Evolutionary conservation across 2,797 vertebrate genomes (phyloP).

Genomic region (Florisuga fusca): DNA sequence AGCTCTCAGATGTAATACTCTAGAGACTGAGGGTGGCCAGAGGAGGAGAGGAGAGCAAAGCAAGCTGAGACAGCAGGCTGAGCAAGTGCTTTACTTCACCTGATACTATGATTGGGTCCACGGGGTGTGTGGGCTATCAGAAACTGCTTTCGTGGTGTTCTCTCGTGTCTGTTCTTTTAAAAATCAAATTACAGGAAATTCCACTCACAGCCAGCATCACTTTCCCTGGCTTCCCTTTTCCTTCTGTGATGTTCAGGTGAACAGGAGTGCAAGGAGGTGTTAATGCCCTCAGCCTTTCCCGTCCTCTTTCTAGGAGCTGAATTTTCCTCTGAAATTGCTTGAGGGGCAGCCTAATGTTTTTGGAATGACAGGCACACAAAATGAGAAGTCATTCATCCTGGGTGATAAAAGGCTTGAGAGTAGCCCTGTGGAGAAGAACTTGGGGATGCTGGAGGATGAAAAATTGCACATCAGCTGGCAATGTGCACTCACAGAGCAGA

Average conservation of each 20-base stretch:
- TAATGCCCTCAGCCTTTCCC: not conserved
- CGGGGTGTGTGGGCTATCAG: not conserved
- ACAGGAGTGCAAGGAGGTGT: not conserved
- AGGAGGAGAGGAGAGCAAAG: not conserved
- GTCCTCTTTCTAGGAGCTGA: not conserved
- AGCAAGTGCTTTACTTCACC: not conserved
- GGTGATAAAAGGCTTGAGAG: not conserved
- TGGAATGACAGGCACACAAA: not conserved
- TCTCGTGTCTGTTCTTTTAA: not conserved
- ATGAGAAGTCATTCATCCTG: not conserved
- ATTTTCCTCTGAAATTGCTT: not conserved
- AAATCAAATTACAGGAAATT: not conserved
- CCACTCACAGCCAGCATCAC: not conserved
- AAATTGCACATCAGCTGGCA: rapidly evolving
- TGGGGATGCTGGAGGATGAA: not conserved
- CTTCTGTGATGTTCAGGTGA: not conserved
- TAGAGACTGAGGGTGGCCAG: not conserved
- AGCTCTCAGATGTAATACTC: rapidly evolving
- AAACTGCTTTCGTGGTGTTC: not conserved
- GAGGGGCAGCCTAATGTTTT: not conserved
- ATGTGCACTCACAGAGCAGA: not conserved
- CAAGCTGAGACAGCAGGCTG: not conserved
- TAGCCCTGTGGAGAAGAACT: not conserved
- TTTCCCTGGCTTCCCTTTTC: not conserved
- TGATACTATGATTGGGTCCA: not conserved